Base-by-base conservation (phyloP, 2,888 invertebrate species). In the Yponomeuta sedellus region DNA sequence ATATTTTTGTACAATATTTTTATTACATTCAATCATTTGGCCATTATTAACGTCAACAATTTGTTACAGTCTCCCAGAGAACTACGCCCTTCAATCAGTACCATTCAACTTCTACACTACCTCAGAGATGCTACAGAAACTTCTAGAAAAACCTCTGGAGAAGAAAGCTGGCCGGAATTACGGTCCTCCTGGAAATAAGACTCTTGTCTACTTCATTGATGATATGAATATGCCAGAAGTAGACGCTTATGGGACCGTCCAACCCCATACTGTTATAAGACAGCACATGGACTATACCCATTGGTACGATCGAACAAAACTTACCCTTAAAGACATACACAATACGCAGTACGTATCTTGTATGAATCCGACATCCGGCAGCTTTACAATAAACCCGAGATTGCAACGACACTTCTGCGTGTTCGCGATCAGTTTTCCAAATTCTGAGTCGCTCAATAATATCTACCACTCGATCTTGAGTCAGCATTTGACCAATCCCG, bases 171-270 rank as follows among this genome's bases (percentile, higher is more conserved):
- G 97, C 10, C 92, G 98, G 70, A 98, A 98, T 87, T 99, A 96
- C 77, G 99, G 98, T 0, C 99, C 99, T 16, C 98, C 98, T 0
- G 98, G 98, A 16, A 98, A 95, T 76, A 98, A 98, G 85, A 96
- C 96, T 0, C 91, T 99, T 59, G 94, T 99, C 69, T 99, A 98
- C 83, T 99, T 99, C 79, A 95, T 99, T 68, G 99, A 99, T 78
- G 99, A 99, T 77, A 96, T 99, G 95, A 99, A 99, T 80, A 99
- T 99, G 98, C 98, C 99, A 0, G 98, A 98, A 92, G 97, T 97
- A 22, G 93, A 93, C 71, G 71, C 93, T 52, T 99, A 99, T 76
- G 98, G 98, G 10, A 99, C 99, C 0, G 98, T 98, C 0, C 98
- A 98, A 80, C 98, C 99, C 0, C 98, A 99, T 79, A 99, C 98